phyloP scores from a whole-genome alignment of 2,113 vertebrate genomes.

The Antechinus stuartii region DNA sequence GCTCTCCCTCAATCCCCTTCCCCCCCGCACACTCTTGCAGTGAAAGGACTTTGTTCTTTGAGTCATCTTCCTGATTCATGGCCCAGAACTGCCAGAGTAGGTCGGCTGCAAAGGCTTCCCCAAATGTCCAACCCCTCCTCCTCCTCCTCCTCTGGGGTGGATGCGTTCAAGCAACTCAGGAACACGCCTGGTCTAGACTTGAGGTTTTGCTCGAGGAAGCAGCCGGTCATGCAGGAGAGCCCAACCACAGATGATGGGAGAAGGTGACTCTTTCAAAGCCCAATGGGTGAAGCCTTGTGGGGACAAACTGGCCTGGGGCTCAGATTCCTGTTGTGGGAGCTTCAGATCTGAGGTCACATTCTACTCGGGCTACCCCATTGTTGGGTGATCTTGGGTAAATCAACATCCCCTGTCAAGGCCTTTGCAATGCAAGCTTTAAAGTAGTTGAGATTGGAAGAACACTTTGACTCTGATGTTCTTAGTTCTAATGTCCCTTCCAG shows the following conservation, averaged over 20 bases:
- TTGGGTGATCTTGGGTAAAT: background rate
- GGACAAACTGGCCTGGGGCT: background rate
- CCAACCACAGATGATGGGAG: background rate
- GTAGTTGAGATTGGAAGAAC: background rate
- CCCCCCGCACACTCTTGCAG: background rate
- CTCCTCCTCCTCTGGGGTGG: background rate
- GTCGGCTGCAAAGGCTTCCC: background rate
- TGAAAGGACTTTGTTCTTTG: constrained; percentile 2
- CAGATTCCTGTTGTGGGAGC: background rate
- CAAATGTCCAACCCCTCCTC: background rate
- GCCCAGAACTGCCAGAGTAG: background rate
- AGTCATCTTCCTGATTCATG: background rate
- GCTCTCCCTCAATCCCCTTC: background rate
- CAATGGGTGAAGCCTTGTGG: background rate
- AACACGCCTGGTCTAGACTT: background rate
- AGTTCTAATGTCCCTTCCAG: background rate
- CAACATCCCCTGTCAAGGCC: constrained; percentile 6
- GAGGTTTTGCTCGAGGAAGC: background rate
- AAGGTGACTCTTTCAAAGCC: background rate
- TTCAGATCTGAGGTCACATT: background rate
- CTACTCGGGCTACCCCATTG: background rate
- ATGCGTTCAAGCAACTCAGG: background rate
- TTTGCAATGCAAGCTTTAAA: background rate
- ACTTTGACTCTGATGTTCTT: background rate
- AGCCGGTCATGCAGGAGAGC: background rate